Conservation (phyloP, 2,797 vertebrate species). For the Syngnathus acus region DNA sequence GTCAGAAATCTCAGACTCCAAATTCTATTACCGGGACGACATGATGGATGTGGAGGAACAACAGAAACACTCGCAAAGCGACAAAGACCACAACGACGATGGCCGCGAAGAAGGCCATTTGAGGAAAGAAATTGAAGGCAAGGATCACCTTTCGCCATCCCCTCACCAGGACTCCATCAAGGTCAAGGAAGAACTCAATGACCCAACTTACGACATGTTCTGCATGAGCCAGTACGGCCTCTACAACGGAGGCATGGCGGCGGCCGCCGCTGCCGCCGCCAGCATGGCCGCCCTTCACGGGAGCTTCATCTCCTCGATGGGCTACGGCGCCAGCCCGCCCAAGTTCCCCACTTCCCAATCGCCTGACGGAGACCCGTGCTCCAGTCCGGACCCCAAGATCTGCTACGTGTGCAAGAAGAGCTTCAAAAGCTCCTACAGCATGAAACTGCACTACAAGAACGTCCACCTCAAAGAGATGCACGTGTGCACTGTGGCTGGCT, state of each 20-base stretch:
- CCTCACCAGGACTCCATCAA: constrained; percentile 83
- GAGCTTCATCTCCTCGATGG: constrained; percentile 91
- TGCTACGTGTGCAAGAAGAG: constrained; percentile 99
- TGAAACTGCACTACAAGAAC: constrained; percentile 99
- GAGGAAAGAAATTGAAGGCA: constrained; percentile 78
- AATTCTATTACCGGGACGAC: constrained; percentile 82
- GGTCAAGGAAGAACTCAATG: constrained; percentile 94
- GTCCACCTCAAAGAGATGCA: constrained; percentile 99
- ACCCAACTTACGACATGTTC: constrained; percentile 98
- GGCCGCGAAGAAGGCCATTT: constrained; percentile 73
- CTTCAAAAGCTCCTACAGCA: constrained; percentile 99
- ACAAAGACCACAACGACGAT: constrained; percentile 60
- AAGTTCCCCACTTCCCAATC: constrained; percentile 83
- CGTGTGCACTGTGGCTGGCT: constrained; percentile 96
- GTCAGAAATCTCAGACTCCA: constrained; percentile 93
- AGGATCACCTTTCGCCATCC: constrained; percentile 79
- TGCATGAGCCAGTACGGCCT: constrained; percentile 98
- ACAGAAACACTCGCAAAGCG: constrained; percentile 52
- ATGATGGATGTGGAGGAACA: constrained; percentile 85
- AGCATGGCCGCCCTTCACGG: constrained; percentile 97
- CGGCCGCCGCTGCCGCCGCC: constrained; percentile 82
- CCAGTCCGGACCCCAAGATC: constrained; percentile 96
- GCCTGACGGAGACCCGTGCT: constrained; percentile 89
- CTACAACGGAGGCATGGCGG: constrained; percentile 83
- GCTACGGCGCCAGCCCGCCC: constrained; percentile 87